Base-by-base conservation (phyloP, 2,888 invertebrate genomes). In the Leucophora obtusa region DNA sequence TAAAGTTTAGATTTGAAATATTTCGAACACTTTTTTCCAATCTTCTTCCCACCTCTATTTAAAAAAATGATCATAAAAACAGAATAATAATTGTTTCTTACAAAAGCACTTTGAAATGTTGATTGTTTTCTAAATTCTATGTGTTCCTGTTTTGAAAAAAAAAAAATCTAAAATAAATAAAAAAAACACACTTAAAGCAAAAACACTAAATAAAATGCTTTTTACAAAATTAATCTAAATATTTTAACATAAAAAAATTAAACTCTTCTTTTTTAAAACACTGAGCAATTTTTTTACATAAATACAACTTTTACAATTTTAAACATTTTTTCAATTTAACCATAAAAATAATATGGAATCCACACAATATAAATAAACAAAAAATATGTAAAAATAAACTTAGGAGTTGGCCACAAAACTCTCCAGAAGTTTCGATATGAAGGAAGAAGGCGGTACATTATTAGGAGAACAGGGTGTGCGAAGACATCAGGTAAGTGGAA, bases 371-470 rank as follows among this genome's bases (percentile, higher is more conserved):
- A 83, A 77, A 76, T 78, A 76, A 76, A 72, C 51, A 53, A 62
- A 76, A 73, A 84, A 79, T 80, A 79, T 81, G 79, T 79, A 81
- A 82, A 82, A 91, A 91, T 83, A 72, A 77, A 83, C 83, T 85
- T 93, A 96, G 96, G 96, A 96, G 92, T 92, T 96, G 92, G 96
- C 95, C 87, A 95, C 96, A 92, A 96, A 96, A 91, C 91, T 96
- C 86, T 96, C 96, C 85, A 92, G 96, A 89, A 96, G 95, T 91
- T 96, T 95, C 92, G 96, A 96, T 91, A 95, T 96, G 95, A 96
- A 96, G 91, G 96, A 95, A 87, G 95, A 95, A 85, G 94, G 94
- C 86, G 93, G 94, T 81, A 93, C 94, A 80, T 91, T 95, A 89
- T 92, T 94, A 87, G 93, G 93, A 85, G 93, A 93, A 84, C 92